Conservation (phyloP, 2,113 vertebrate species). For the Ascaphus truei region DNA sequence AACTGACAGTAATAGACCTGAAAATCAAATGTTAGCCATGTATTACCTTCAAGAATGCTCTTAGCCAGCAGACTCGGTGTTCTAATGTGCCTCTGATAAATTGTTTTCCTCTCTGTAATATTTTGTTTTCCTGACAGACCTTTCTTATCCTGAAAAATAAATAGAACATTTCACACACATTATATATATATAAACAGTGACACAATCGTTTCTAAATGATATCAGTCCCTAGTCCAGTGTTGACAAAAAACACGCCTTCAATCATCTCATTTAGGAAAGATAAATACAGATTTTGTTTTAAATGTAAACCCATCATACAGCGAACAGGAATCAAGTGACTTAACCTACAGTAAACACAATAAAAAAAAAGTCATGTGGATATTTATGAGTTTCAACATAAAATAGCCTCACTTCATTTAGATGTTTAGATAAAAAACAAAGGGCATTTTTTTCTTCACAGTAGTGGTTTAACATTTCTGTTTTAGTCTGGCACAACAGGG, state of each 20-base stretch:
- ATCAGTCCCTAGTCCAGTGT: not conserved
- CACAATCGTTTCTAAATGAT: too few relatives aligned
- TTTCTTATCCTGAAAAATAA: constrained; percentile 83
- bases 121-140: constrained; percentile 83
- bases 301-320: not conserved
- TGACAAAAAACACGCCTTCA: not conserved
- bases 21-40: not conserved
- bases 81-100: constrained; percentile 88
- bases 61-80: constrained; percentile 92
- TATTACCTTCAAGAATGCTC: constrained; percentile 94
- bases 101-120: constrained; percentile 79
- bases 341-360: constrained; percentile 10
- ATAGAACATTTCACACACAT: not conserved
- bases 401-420: not conserved
- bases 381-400: constrained; percentile 24
- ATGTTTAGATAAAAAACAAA: constrained; percentile 21
- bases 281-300: not conserved
- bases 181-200: not conserved
- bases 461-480: not conserved
- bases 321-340: constrained; percentile 14
- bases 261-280: not conserved
- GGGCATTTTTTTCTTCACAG: not conserved
- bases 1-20: too few relatives aligned
- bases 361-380: not conserved
- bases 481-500: not conserved